Conservation (phyloP, 2,797 vertebrate genomes). For the Schizopygopsis malacanthus region DNA sequence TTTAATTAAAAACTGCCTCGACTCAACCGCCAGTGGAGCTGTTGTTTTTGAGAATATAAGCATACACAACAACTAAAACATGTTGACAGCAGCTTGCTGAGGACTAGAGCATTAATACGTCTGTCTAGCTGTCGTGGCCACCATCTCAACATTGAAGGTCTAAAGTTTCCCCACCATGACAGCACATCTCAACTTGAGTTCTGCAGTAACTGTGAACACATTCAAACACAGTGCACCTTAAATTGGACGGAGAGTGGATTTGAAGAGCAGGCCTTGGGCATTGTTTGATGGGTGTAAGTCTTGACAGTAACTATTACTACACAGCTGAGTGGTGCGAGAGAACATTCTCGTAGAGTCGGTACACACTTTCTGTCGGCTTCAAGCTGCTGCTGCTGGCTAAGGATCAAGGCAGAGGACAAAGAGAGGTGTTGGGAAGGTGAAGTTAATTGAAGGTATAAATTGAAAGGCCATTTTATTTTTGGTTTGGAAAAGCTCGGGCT, state of each 20-base stretch:
- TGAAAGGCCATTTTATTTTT: not conserved
- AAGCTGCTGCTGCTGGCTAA: constrained; percentile 19
- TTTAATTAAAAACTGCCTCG: constrained; percentile 52
- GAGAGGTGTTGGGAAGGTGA: not conserved
- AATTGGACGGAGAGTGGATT: constrained; percentile 34
- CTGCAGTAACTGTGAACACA: constrained; percentile 3
- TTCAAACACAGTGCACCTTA: constrained; percentile 38
- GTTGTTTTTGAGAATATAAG: constrained; percentile 43
- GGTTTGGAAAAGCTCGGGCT: not conserved
- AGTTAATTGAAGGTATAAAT: not conserved
- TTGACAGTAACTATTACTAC: constrained; percentile 42
- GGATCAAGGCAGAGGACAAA: not conserved
- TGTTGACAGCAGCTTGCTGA: constrained; percentile 35
- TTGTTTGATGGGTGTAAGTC: constrained; percentile 42
- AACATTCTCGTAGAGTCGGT: constrained; percentile 7
- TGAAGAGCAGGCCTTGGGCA: constrained; percentile 26
- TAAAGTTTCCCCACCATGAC: constrained; percentile 16
- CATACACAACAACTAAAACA: constrained; percentile 42
- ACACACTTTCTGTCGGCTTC: not conserved
- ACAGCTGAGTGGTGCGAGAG: not conserved
- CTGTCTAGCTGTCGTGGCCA: constrained; percentile 32
- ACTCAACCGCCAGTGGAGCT: constrained; percentile 16
- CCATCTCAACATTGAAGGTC: constrained; percentile 20
- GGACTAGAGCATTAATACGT: constrained; percentile 46
- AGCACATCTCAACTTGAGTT: constrained; percentile 35